Evolutionary conservation across 2,797 vertebrate species (phyloP), one percentile per base, ranked within the genome.

Genomic region (Sebastiscus albofasciatus): DNA sequence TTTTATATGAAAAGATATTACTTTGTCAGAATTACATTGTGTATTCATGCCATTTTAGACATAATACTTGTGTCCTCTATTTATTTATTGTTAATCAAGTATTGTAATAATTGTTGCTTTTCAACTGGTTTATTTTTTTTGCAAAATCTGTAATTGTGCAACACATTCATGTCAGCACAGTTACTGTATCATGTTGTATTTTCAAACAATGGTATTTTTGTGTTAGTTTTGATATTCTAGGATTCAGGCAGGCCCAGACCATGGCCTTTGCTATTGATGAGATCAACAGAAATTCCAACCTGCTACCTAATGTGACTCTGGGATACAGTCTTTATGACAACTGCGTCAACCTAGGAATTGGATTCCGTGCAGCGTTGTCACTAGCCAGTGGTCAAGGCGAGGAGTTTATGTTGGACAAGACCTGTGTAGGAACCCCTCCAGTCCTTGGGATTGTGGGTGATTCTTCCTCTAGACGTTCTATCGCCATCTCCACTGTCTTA

Each of bases 191-290:
- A 20, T 24, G 26, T 39, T 26, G 3, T 29, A 7, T 52, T 46
- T 33, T 29, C 64, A 11, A 67, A 69, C 12, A 22, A 8, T 66
- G 2, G 1, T 2, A 5, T 74, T 66, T 49, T 18, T 75, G 2
- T 75, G n/a, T 68, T 72, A 95, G 94, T 26, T 92, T 95, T 83
- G 83, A 93, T 31, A 67, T 85, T 61, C 36, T 72, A 78, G 91
- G 88, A 3, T 94, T 93, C 69, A 88, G 88, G 42, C 79, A 87
- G 12, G 94, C 84, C 11, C 82, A 87, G 80, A 87, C 90, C 12
- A 95, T 95, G 94, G 90, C 79, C 24, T 95, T 94, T 83, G 91
- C 93, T 29, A 83, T 95, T 46, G 87, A 95, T 42, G 94, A 95
- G 76, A 94, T 95, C 71, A 94, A 77, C 24, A 77, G 22, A 62